phyloP scores from a whole-genome alignment of 1,140 invertebrate species.

The Mercenaria mercenaria region DNA sequence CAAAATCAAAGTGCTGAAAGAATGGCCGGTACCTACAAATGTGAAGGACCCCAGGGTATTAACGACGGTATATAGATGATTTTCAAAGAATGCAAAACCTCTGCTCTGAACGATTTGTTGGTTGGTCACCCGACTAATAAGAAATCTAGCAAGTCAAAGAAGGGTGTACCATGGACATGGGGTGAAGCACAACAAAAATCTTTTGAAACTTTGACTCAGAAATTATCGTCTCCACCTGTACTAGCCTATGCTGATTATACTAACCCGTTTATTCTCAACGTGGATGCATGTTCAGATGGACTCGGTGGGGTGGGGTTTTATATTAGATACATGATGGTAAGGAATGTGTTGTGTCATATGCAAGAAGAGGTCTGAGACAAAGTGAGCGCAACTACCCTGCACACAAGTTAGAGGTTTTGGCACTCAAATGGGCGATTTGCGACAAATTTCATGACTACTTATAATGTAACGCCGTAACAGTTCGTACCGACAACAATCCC shows the following conservation, averaged over 20 bases:
- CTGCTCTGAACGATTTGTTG: not conserved
- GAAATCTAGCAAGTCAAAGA: too few species aligned
- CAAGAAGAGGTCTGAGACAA: not conserved
- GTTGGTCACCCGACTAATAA: too few species aligned
- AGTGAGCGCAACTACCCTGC: not conserved
- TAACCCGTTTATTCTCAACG: not conserved
- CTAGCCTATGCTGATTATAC: too few species aligned
- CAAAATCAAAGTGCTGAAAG: not conserved
- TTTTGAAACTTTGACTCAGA: too few species aligned
- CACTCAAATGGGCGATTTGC: not conserved
- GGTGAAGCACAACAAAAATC: too few species aligned
- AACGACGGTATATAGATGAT: not conserved
- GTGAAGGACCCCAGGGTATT: not conserved
- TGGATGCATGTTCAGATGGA: not conserved
- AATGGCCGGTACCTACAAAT: not conserved
- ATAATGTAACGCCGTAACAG: not conserved
- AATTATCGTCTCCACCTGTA: too few species aligned
- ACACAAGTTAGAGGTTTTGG: not conserved
- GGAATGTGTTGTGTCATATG: not conserved
- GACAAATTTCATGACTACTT: not conserved
- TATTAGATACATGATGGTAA: not conserved
- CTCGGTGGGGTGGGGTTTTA: not conserved
- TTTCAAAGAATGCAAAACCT: not conserved
- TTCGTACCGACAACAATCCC: not conserved
- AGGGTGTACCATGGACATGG: too few species aligned